A percentile compares a stretch with the other conserved stretches of the same genome.
Evolutionary conservation across 2,888 invertebrate species (phyloP).

Genomic region (Torymus aiolomorphi): DNA sequence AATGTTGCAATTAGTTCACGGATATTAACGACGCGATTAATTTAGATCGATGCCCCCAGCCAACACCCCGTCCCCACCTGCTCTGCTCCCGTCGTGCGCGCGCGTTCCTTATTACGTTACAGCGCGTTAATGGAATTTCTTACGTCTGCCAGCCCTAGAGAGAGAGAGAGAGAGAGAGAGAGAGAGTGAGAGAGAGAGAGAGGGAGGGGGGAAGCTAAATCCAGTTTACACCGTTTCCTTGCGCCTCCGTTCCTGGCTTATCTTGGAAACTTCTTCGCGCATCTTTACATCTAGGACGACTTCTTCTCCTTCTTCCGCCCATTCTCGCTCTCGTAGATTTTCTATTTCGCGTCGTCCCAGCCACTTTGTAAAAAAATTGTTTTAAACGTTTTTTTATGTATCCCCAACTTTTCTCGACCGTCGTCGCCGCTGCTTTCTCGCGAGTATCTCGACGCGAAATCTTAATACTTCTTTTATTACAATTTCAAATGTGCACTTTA

Average conservation of each 20-base stretch:
- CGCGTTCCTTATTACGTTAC: slow-evolving; percentile 24
- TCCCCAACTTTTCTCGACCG: slow-evolving; percentile 1
- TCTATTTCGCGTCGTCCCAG: no score
- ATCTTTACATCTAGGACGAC: no score
- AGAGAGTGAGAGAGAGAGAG: no score
- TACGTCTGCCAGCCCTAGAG: background rate
- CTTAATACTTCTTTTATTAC: slow-evolving; percentile 46
- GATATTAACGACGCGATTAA: slow-evolving; percentile 61
- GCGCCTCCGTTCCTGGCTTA: background rate
- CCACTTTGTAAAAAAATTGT: slow-evolving; percentile 29
- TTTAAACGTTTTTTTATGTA: slow-evolving; percentile 18
- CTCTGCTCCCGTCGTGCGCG: no score
- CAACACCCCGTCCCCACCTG: background rate
- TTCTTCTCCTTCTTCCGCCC: no score
- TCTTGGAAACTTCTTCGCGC: background rate
- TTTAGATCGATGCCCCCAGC: slow-evolving; percentile 57
- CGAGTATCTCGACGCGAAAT: slow-evolving; percentile 18
- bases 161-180: background rate
- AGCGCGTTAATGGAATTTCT: slow-evolving; percentile 41
- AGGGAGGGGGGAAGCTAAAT: no score
- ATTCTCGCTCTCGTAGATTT: no score
- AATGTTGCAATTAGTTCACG: slow-evolving; percentile 58
- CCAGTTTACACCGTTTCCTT: no score
- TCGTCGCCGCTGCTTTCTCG: no score
- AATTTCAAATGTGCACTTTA: slow-evolving; percentile 45